Evolutionary conservation across 2,113 vertebrate genomes (phyloP).

Genomic region (Hyaena hyaena): DNA sequence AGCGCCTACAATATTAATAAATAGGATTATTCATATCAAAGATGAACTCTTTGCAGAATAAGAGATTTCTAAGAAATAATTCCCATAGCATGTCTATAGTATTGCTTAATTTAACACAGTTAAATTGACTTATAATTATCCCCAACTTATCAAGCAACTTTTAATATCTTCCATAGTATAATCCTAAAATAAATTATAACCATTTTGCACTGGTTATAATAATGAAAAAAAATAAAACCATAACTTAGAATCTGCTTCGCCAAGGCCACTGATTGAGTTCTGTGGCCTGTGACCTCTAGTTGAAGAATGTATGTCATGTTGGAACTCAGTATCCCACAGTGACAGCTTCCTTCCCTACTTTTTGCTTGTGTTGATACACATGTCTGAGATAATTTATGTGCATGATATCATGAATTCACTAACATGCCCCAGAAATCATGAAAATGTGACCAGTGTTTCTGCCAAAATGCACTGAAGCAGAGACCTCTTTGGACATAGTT

Average conservation of each 20-base stretch:
- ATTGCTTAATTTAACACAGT: not conserved
- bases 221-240: not conserved
- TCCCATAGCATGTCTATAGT: not conserved
- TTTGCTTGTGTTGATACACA: not conserved
- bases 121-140: not conserved
- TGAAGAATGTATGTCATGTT: not conserved
- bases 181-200: not conserved
- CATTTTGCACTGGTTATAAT: not conserved
- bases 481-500: not conserved
- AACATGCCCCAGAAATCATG: not conserved
- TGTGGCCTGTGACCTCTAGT: not conserved
- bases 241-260: not conserved
- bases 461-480: not conserved
- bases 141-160: not conserved
- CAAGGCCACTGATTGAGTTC: not conserved
- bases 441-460: not conserved
- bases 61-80: conserved; percentile 7
- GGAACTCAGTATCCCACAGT: not conserved
- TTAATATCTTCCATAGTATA: not conserved
- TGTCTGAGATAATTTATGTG: not conserved
- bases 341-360: not conserved
- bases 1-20: not conserved
- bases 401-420: not conserved
- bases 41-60: not conserved
- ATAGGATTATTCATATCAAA: not conserved